A percentile compares a stretch with the other conserved stretches of the same genome.
phyloP scores from a whole-genome alignment of 1,140 invertebrate genomes.

The Drosophila pachea region DNA sequence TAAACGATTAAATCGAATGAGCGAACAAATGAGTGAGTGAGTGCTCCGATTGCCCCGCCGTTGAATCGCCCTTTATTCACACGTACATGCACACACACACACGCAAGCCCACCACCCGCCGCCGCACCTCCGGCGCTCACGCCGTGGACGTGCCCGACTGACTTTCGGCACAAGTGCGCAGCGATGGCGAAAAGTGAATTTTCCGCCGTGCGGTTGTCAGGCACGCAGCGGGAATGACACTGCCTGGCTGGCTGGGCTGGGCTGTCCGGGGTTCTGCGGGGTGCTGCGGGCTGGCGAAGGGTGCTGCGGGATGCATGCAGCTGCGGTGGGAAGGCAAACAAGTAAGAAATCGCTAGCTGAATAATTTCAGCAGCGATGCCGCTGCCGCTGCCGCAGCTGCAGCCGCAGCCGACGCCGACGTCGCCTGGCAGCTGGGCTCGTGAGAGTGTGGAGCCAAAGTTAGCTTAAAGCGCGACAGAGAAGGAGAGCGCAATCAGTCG shows the following conservation, averaged over 20 bases:
- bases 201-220: conserved; percentile 68
- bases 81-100: neutral
- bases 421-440: conserved; percentile 12
- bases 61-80: conserved; percentile 32
- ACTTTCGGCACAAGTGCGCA: conserved; percentile 75
- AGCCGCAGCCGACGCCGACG: neutral
- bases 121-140: conserved; percentile 27
- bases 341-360: conserved; percentile 60
- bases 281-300: neutral
- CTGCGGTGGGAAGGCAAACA: conserved; percentile 7
- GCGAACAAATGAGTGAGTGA: conserved; percentile 67
- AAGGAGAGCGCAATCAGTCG: conserved; percentile 8
- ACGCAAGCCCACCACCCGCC: conserved; percentile 8
- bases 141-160: conserved; percentile 67
- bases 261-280: too few species aligned
- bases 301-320: neutral
- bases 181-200: conserved; percentile 77
- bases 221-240: conserved; percentile 48
- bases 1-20: conserved; percentile 77
- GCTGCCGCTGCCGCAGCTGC: conserved; percentile 7
- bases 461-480: conserved; percentile 33
- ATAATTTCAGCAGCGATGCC: conserved; percentile 51
- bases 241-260: conserved; percentile 2
- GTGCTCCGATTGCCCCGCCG: conserved; percentile 9
- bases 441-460: conserved; percentile 17